Evolutionary conservation across 64 coral and sea anemone genomes (phyloP).

Genomic region (Porites lutea): DNA sequence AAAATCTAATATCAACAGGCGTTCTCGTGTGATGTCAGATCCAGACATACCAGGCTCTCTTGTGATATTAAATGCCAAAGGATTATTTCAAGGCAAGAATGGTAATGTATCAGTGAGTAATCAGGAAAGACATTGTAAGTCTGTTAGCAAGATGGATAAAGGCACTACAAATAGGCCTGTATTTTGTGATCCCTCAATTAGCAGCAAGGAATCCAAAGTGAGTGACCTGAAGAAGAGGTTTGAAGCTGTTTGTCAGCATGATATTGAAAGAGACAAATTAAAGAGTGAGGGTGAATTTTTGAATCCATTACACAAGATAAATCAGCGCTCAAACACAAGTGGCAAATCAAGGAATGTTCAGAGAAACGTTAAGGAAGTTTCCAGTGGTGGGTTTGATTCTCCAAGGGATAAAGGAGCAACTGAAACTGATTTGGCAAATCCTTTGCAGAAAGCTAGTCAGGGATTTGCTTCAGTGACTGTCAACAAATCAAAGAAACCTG

Average conservation of each 20-base stretch:
- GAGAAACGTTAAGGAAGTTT: background rate
- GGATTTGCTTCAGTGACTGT: background rate
- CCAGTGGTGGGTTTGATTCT: background rate
- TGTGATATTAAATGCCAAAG: slow-evolving; percentile 51
- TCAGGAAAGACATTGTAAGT: background rate
- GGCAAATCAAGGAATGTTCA: background rate
- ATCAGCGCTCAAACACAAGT: background rate
- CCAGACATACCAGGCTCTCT: slow-evolving; percentile 12
- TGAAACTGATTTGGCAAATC: background rate
- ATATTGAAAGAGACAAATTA: background rate
- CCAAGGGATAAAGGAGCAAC: background rate
- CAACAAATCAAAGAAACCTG: background rate
- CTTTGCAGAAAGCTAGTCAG: background rate
- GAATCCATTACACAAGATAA: slow-evolving; percentile 29
- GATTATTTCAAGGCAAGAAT: slow-evolving; percentile 34
- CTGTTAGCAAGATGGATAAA: background rate
- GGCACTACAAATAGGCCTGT: background rate
- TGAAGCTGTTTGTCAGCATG: background rate
- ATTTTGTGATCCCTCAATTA: slow-evolving; percentile 11
- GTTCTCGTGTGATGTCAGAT: slow-evolving; percentile 25
- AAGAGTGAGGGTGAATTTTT: slow-evolving; percentile 2
- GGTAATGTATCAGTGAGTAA: background rate
- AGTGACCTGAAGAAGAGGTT: slow-evolving; percentile 29
- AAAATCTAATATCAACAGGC: background rate
- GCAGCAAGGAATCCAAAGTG: background rate